Percentiles rank a stretch among this genome's conserved stretches.
Evolutionary conservation across 1,140 invertebrate species (phyloP).

Genomic region (Drosophila rhopaloa): DNA sequence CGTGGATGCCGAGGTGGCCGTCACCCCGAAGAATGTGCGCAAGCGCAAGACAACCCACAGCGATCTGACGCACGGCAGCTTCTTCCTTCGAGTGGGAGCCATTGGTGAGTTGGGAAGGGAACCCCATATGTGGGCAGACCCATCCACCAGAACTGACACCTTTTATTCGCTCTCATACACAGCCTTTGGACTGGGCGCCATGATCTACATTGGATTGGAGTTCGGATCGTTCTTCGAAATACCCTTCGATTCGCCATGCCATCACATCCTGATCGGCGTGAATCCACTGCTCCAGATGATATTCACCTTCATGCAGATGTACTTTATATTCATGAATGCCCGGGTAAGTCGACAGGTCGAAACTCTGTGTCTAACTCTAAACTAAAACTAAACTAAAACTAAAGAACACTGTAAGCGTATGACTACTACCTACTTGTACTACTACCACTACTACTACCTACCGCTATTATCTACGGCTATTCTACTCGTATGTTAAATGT

Average conservation of each 20-base stretch:
- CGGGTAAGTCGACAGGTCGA: conserved; percentile 89
- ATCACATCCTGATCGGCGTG: conserved; percentile 94
- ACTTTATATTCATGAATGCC: conserved; percentile 99
- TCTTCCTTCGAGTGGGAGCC: conserved; percentile 97
- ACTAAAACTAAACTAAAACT: conserved; percentile 24
- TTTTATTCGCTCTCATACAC: conserved; percentile 50
- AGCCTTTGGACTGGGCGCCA: conserved; percentile 98
- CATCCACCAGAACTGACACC: not conserved
- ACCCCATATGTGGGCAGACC: no score
- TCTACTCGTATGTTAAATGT: conserved; percentile 63
- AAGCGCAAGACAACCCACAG: conserved; percentile 96
- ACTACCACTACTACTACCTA: conserved; percentile 41
- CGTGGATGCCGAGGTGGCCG: conserved; percentile 89
- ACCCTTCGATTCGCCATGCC: conserved; percentile 94
- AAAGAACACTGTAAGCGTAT: conserved; percentile 68
- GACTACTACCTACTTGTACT: conserved; percentile 51
- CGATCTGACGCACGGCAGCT: conserved; percentile 96
- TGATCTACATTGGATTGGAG: conserved; percentile 98
- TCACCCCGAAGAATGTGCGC: conserved; percentile 87
- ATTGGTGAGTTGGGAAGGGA: conserved; percentile 89
- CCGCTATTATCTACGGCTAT: conserved; percentile 44
- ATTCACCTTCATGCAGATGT: conserved; percentile 99
- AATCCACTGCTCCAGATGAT: conserved; percentile 97
- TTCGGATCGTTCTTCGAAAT: conserved; percentile 97
- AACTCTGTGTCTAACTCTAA: conserved; percentile 16